Evolutionary conservation across 1,140 invertebrate species (phyloP).

Genomic region (Nephila pilipes): DNA sequence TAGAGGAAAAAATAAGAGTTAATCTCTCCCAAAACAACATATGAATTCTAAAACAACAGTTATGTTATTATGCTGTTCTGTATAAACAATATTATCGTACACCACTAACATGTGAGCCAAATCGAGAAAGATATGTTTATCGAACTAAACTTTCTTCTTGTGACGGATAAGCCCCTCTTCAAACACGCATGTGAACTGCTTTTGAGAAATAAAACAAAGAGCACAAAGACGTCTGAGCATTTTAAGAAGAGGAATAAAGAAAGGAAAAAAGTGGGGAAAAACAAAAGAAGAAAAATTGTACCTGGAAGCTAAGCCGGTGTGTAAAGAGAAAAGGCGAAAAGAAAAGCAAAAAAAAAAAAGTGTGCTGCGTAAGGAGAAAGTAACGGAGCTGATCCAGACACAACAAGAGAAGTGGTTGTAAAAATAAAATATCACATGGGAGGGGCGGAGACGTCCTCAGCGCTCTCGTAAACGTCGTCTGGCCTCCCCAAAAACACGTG

Average conservation of each 20-base stretch:
- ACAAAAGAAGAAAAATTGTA: background rate
- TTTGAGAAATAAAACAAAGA: background rate
- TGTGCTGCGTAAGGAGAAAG: background rate
- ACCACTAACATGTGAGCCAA: background rate
- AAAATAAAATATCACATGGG: constrained; percentile 26
- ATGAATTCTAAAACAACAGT: no score
- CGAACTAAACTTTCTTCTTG: background rate
- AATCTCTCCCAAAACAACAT: no score
- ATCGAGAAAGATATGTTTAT: constrained; percentile 13
- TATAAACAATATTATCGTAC: no score
- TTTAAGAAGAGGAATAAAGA: background rate
- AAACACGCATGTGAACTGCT: background rate
- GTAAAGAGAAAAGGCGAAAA: constrained; percentile 1
- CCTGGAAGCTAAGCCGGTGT: background rate
- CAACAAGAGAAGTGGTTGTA: constrained; percentile 61
- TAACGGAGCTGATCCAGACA: constrained; percentile 16
- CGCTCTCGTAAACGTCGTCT: constrained; percentile 44
- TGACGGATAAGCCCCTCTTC: background rate
- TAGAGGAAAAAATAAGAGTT: no score
- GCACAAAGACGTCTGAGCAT: background rate
- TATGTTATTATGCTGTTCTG: no score
- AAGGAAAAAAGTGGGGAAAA: background rate
- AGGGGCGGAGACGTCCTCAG: constrained; percentile 48
- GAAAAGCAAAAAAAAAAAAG: background rate
- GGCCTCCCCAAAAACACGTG: constrained; percentile 41